phyloP scores from a whole-genome alignment of 2,797 vertebrate genomes.

The Hydrophis major region DNA sequence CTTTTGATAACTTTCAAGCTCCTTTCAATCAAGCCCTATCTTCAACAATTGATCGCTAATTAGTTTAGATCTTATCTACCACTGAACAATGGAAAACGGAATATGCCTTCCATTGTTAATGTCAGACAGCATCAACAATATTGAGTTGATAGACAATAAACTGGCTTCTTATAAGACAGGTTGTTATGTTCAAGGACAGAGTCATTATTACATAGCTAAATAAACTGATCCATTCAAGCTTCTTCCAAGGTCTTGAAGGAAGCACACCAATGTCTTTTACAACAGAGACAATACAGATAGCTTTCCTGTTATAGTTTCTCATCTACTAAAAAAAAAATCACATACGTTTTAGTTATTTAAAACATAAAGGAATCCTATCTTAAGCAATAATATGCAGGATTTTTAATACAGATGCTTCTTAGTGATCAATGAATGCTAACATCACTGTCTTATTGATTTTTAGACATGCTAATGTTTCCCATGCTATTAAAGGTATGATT shows the following conservation, averaged over 20 bases:
- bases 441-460: slow-evolving; percentile 1
- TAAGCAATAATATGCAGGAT: neutral
- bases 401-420: neutral
- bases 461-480: neutral
- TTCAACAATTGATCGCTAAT: neutral
- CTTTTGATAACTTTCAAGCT: neutral
- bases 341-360: neutral
- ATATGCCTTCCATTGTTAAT: neutral
- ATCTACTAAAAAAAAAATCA: neutral
- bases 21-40: neutral
- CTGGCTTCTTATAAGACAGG: neutral
- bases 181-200: neutral
- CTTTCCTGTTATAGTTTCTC: neutral
- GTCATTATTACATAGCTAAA: neutral
- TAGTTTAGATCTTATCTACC: neutral
- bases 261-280: neutral
- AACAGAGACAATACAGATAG: neutral
- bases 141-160: neutral
- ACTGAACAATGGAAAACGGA: neutral
- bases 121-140: neutral
- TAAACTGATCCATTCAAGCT: neutral
- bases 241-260: neutral
- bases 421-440: neutral
- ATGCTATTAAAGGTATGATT: slow-evolving; percentile 21
- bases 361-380: neutral